Base-by-base conservation (phyloP, 2,113 vertebrate species). In the Empidonax traillii region DNA sequence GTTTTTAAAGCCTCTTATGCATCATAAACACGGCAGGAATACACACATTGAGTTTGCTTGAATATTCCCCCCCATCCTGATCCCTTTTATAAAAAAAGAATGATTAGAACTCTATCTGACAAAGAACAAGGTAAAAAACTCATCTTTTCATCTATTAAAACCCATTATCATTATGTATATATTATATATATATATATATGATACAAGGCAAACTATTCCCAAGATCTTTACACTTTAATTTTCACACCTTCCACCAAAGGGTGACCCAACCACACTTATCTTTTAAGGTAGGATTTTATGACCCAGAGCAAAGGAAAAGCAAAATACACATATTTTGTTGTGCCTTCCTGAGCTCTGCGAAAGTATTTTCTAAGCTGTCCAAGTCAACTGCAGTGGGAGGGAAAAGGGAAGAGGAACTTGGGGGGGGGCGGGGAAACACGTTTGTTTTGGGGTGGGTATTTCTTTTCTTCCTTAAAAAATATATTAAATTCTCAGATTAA, bases 291-390 rank as follows among this genome's bases (percentile, higher is more conserved):
- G 52, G 52, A 8, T 2, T 4, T 20, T 41, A 41, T 0, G 5
- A 55, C 21, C 14, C 47, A 88, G 41, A 85, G 44, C 21, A 86
- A 15, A 71, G 8, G 16, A 44, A 77, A 41, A 71, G 12, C 10
- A 77, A 91, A 7, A 49, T 2, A 41, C 8, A 2, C 7, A 2
- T 28, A 14, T 1, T 0, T 1, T 47, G 78, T 59, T 55, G 12
- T 55, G 12, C 35, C 13, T 20, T 49, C 56, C 15, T 47, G 7
- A 72, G 30, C 11, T 35, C 21, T 14, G 6, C 9, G 20, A 21
- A 75, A 72, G 3, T 10, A 33, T 68, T 68, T 82, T 82, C 52
- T 52, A 6, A 28, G 20, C 30, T 55, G 9, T n/a, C 46, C 33
- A n/a, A 67, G 25, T 10, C 17, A 82, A 51, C 5, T 35, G 12